Percentiles rank a stretch among this genome's conserved stretches.
phyloP scores from a whole-genome alignment of 2,113 vertebrate genomes.

The Microcebus lehilahytsara region DNA sequence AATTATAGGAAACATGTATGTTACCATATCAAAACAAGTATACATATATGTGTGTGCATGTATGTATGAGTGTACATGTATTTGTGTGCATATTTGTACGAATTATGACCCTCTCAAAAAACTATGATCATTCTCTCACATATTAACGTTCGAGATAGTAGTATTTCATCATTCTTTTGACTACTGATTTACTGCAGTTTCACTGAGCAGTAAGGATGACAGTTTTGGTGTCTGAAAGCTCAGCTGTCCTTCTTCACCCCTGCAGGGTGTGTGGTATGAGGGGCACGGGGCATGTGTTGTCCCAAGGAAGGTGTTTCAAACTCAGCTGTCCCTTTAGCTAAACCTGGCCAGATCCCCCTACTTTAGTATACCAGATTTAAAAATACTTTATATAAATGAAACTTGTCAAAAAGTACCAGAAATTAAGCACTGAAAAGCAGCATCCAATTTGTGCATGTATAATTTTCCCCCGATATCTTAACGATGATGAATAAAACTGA shows the following conservation, averaged over 20 bases:
- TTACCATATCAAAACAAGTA: slow-evolving; percentile 24
- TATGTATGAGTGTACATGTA: not conserved
- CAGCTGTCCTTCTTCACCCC: not conserved
- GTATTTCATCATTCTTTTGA: not conserved
- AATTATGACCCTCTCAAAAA: not conserved
- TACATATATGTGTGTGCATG: not conserved
- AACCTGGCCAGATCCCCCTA: fast-evolving
- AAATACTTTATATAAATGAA: not conserved
- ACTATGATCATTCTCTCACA: not conserved
- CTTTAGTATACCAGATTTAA: not conserved
- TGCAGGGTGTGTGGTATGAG: not conserved
- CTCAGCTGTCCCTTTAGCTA: not conserved
- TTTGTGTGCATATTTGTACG: not conserved
- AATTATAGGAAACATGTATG: slow-evolving; percentile 15
- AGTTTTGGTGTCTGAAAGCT: not conserved
- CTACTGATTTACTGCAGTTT: not conserved
- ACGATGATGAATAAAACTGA: not conserved
- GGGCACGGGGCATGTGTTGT: not conserved
- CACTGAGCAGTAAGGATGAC: not conserved
- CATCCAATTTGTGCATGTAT: not conserved
- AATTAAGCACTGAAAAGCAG: not conserved
- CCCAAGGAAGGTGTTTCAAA: not conserved
- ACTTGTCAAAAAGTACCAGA: not conserved
- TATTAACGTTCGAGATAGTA: not conserved
- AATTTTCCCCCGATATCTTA: not conserved